Base-by-base conservation (phyloP, 2,888 invertebrate species). In the Leistus spinibarbis region DNA sequence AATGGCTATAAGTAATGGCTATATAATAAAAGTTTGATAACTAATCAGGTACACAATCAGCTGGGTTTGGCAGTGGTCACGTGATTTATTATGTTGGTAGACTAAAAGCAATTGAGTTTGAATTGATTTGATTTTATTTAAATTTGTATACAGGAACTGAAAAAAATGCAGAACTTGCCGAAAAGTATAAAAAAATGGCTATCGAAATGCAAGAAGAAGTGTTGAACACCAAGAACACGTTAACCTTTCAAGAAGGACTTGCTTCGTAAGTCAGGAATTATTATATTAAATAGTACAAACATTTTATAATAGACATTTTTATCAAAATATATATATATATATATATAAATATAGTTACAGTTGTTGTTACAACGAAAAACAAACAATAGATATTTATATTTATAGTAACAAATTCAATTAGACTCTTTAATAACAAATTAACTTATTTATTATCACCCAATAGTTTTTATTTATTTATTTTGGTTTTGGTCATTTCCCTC, bases 101-200 rank as follows among this genome's bases (percentile, higher is more conserved):
- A n/a, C n/a, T n/a, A n/a, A n/a, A n/a, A n/a, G n/a, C n/a, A n/a
- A n/a, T n/a, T n/a, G n/a, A n/a, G n/a, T n/a, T n/a, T n/a, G n/a
- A n/a, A n/a, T n/a, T n/a, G n/a, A n/a, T n/a, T n/a, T n/a, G 40
- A 40, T 40, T 40, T 13, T 40, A 40, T 10, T 40, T 1, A 13
- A 40, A 57, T 71, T 54, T 17, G 23, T 54, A 82, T 81, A 57
- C 77, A 84, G 85, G 84, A 1, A 92, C 91, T 0, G 90, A 91
- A 69, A 91, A 93, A 82, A 91, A 93, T 84, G 82, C 86, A 66
- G 89, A 90, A 73, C 87, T 94, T 81, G 92, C 95, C 0, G 90
- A 93, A 75, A 89, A 90, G 78, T 96, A 91, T 82, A 93, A 92
- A 82, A 87, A 90, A 77, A 87, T 91, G 77, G 95, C 95, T 0